Base-by-base conservation (phyloP, 2,888 invertebrate genomes). In the Lepidocyrtoides sp. region DNA sequence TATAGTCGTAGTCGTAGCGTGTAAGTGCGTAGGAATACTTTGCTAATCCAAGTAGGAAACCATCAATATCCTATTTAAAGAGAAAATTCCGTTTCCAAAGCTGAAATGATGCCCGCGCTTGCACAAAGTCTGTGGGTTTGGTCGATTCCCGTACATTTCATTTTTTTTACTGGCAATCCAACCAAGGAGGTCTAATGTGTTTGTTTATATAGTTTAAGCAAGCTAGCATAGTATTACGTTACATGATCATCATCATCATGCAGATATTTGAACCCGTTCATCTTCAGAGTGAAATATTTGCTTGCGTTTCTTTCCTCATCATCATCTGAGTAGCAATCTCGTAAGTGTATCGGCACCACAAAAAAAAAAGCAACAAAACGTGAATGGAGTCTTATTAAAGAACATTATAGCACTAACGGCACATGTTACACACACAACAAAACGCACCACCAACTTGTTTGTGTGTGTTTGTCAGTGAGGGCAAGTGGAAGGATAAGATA, bases 21-120 rank as follows among this genome's bases (percentile, higher is more conserved):
- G 23, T n/a, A 5, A 26, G 51, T 77, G 77, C 75, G 75, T 75
- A 75, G 26, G 36, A 26, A 77, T 51, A 48, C 66, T 60, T 63
- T 29, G 83, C 63, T 89, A 89, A 89, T 84, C 77, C 83, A 51
- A 44, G 36, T 44, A 84, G 69, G 44, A 84, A 83, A 48, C 75
- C 60, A 63, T 84, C 77, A 84, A 85, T 85, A 85, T 69, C 57
- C 66, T 85, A 79, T 90, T 89, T 32, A 77, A 66, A 54, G 36
- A 54, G 48, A 69, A 54, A 57, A 66, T 51, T 79, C 54, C 36
- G 79, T 26, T 60, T 44, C 26, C 26, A 26, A 23, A 60, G n/a
- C 23, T n/a, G 8, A 57, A 57, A 20, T 10, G 17, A 26, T 29
- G 12, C 26, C 26, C 23, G 17, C 23, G 14, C 36, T 36, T 83